A percentile compares a stretch with the other conserved stretches of the same genome.
Conservation (phyloP, 1,140 invertebrate species). For the Agrilus planipennis region DNA sequence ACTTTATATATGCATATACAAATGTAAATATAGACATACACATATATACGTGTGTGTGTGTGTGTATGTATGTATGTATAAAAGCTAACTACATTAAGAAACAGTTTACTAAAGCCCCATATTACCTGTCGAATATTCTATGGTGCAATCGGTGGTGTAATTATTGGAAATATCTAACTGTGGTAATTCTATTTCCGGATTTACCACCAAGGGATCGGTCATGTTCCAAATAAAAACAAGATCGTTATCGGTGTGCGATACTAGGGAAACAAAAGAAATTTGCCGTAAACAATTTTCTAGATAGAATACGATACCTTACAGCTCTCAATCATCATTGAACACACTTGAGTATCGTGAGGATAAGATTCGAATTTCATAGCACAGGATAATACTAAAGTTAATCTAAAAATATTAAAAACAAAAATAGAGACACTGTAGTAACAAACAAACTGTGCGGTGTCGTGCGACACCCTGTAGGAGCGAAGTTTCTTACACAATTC, state of each 20-base stretch:
- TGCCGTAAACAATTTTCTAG: no score
- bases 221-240: slow-evolving; percentile 80
- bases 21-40: no score
- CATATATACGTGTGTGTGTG: no score
- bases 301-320: slow-evolving; percentile 49
- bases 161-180: slow-evolving; percentile 79
- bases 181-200: slow-evolving; percentile 74
- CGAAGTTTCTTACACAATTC: no score
- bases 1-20: no score
- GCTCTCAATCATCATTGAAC: slow-evolving; percentile 85
- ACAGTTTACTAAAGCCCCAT: slow-evolving; percentile 7
- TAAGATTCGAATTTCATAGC: slow-evolving; percentile 91
- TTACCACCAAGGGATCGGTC: slow-evolving; percentile 75
- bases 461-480: no score
- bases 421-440: background rate
- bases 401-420: slow-evolving; percentile 42
- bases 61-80: no score
- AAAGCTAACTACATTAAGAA: no score
- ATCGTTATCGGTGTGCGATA: slow-evolving; percentile 75
- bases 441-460: no score
- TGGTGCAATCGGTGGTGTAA: slow-evolving; percentile 78
- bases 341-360: slow-evolving; percentile 80
- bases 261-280: slow-evolving; percentile 34
- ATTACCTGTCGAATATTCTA: slow-evolving; percentile 73
- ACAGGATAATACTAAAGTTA: slow-evolving; percentile 77